phyloP scores from a whole-genome alignment of 2,113 vertebrate species.

The Xenopus tropicalis region UCB_Xtro_10.0 CM004443.2:32240001-32240500 shows the following conservation, averaged over 20 bases:
- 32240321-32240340: slow-evolving; percentile 25
- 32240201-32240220: slow-evolving; percentile 23
- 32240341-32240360: slow-evolving; percentile 24
- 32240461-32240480: slow-evolving; percentile 31
- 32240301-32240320: slow-evolving; percentile 22
- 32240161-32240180: slow-evolving; percentile 39
- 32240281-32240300: slow-evolving; percentile 26
- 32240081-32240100: slow-evolving; percentile 85
- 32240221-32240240: slow-evolving; percentile 25
- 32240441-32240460: slow-evolving; percentile 34
- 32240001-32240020: not conserved
- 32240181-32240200: slow-evolving; percentile 22
- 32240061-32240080: slow-evolving; percentile 63
- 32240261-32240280: slow-evolving; percentile 27
- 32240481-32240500: slow-evolving; percentile 42
- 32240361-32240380: slow-evolving; percentile 35
- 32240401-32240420: slow-evolving; percentile 40
- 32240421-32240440: slow-evolving; percentile 45
- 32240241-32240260: slow-evolving; percentile 19
- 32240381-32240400: slow-evolving; percentile 38
- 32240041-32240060: slow-evolving; percentile 37
- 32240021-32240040: slow-evolving; percentile 1
- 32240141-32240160: slow-evolving; percentile 44
- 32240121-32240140: slow-evolving; percentile 55
- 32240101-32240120: slow-evolving; percentile 62